A percentile compares a stretch with the other conserved stretches of the same genome.
These are phyloP conservation scores for Ophion ventricosus DNA, from an alignment of 2,888 invertebrate genomes.

Conservation along the genomic window DNA sequence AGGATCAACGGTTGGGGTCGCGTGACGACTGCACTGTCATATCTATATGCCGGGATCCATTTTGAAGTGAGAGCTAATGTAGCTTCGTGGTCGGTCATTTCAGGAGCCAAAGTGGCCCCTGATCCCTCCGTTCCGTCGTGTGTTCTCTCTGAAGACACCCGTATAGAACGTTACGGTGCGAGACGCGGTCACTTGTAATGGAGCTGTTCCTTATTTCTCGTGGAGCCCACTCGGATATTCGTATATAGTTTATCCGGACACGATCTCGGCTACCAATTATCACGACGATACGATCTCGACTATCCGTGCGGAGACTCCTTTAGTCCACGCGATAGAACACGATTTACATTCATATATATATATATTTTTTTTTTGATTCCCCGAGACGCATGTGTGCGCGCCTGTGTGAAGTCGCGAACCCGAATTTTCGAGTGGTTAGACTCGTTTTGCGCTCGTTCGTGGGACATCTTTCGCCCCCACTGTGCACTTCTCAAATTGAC, in stretches of 20 bases:
- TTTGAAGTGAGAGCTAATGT: conserved; percentile 26
- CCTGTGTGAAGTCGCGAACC: conserved; percentile 17
- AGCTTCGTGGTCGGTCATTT: conserved; percentile 20
- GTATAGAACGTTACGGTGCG: conserved; percentile 22
- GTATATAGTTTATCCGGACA: conserved; percentile 71
- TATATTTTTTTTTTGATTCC: not conserved
- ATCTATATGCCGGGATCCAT: not conserved
- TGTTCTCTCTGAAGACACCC: conserved; percentile 27
- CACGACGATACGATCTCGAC: conserved; percentile 70
- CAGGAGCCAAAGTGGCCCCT: not conserved
- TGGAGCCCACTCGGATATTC: conserved; percentile 64
- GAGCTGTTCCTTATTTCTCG: conserved; percentile 71
- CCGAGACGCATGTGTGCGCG: not conserved
- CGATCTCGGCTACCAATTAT: conserved; percentile 75
- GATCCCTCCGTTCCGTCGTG: conserved; percentile 2
- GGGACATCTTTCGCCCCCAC: not conserved
- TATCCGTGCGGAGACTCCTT: conserved; percentile 59
- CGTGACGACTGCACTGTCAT: not conserved
- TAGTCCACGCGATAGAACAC: conserved; percentile 36
- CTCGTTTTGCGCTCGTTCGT: conserved; percentile 24
- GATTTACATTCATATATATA: conserved; percentile 49
- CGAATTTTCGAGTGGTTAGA: conserved; percentile 43
- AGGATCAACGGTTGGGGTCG: not conserved
- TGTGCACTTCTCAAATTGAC: conserved; percentile 23
- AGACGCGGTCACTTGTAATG: conserved; percentile 67